Evolutionary conservation across 2,797 vertebrate genomes (phyloP).

Genomic region (Scomberomorus guttatus): DNA sequence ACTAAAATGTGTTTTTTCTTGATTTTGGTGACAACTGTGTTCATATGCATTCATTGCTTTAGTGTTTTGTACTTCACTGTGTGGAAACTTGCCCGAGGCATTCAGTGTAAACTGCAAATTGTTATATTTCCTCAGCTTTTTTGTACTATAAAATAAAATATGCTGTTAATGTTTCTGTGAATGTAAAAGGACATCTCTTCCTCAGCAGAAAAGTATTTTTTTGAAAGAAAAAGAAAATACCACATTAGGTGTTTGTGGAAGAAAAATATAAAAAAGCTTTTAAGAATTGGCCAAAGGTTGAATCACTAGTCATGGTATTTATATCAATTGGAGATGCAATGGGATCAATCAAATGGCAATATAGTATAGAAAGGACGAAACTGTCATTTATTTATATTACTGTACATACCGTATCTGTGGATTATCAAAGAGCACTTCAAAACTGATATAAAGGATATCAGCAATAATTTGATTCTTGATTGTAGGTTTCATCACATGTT

Average conservation of each 20-base stretch:
- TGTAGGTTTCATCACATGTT: neutral
- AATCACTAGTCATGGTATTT: neutral
- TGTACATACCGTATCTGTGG: neutral
- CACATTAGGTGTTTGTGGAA: neutral
- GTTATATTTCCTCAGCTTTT: neutral
- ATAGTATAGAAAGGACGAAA: neutral
- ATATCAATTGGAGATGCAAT: neutral
- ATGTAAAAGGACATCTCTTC: neutral
- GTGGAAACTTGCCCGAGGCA: neutral
- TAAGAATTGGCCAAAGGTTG: neutral
- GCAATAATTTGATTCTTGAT: neutral
- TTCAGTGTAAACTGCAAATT: constrained; percentile 4
- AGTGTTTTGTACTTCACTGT: constrained; percentile 2
- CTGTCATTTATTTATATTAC: neutral
- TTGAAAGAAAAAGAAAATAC: neutral
- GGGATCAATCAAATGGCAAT: neutral
- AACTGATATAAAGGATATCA: neutral
- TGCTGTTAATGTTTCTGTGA: constrained; percentile 6
- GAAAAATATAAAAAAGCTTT: constrained; percentile 11
- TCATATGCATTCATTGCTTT: constrained; percentile 1
- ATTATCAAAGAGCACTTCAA: neutral
- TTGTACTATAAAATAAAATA: constrained; percentile 1
- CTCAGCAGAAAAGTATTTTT: constrained; percentile 2
- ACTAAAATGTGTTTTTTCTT: neutral
- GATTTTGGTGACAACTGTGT: neutral